Evolutionary conservation across 2,113 vertebrate genomes (phyloP), one percentile per base, ranked within the genome.

Genomic region (Australoheros scitulus): DNA sequence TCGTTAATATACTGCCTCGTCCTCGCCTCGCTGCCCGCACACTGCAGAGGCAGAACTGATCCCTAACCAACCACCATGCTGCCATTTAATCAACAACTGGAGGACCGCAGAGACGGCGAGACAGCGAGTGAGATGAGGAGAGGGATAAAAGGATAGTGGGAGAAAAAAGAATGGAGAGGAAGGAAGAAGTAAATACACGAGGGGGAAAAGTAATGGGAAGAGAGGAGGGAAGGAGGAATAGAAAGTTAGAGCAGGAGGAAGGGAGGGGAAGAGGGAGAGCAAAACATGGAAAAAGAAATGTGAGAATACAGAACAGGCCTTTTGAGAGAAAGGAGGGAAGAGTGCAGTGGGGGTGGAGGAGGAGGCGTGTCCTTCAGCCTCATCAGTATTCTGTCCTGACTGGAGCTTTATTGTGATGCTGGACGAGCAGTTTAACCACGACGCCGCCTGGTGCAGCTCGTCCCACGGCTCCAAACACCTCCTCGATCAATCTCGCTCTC

Each of bases 401-500:
- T 32, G 60, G 60, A 88, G 92, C 85, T 85, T 92, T 89, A 88
- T 87, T 87, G 87, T 83, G 86, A 91, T 89, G 82, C 90, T 86
- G 85, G 89, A 79, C 68, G 61, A 86, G 70, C 80, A 83, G 75
- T 85, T 88, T 68, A 87, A 85, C 83, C 74, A 86, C 29, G 32
- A 75, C 87, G 59, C 8, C 2, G 64, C 41, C 80, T 65, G 78
- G 80, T 77, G 91, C 87, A 86, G 78, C 76, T 78, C 36, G 15
- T 32, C 88, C 65, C 13, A 1, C 75, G 65, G 65, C 84, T 74
- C 88, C 77, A 72, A 55, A 55, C 77, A 47, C 70, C 65, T 38
- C 77, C 29, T 36, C 80, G 9, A 72, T 78, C 82, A 60, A 41
- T 61, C 36, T 84, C 47, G 26, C 50, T 22, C 47, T 65, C 24